phyloP scores from a whole-genome alignment of 2,113 vertebrate genomes.

The Ciconia boyciana region DNA sequence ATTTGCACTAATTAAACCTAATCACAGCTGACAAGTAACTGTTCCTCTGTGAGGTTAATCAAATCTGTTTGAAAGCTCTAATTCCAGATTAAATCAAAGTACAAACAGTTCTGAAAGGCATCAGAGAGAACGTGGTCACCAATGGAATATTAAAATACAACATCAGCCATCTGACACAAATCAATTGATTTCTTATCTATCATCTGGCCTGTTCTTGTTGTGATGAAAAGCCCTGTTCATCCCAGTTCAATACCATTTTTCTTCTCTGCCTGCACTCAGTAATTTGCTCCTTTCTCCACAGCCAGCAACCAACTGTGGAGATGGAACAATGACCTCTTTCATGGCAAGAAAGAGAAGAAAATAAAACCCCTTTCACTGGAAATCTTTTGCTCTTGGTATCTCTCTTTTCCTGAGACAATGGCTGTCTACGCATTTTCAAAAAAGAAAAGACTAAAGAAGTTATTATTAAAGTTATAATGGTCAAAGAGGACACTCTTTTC shows the following conservation, averaged over 20 bases:
- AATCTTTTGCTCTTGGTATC: background rate
- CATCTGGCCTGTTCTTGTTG: background rate
- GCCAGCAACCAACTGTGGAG: slow-evolving; percentile 12
- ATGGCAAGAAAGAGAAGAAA: background rate
- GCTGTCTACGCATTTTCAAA: background rate
- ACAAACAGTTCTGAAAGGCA: background rate
- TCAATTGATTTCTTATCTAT: background rate
- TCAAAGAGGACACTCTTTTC: too few species aligned
- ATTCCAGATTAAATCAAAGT: background rate
- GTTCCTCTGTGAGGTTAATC: background rate
- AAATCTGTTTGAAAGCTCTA: background rate
- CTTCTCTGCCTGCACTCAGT: background rate
- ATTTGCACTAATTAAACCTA: slow-evolving; percentile 31
- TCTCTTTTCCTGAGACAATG: background rate
- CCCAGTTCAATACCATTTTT: background rate
- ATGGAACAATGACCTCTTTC: slow-evolving; percentile 58
- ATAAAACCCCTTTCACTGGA: background rate
- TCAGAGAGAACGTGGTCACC: background rate
- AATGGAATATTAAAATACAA: slow-evolving; percentile 13
- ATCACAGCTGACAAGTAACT: background rate
- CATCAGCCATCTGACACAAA: background rate
- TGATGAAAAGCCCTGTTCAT: background rate
- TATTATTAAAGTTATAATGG: background rate
- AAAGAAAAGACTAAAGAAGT: background rate
- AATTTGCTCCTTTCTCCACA: slow-evolving; percentile 34